A percentile compares a stretch with the other conserved stretches of the same genome.
phyloP scores from a whole-genome alignment of 2,113 vertebrate species.

The Poeciliopsis retropinna region DNA sequence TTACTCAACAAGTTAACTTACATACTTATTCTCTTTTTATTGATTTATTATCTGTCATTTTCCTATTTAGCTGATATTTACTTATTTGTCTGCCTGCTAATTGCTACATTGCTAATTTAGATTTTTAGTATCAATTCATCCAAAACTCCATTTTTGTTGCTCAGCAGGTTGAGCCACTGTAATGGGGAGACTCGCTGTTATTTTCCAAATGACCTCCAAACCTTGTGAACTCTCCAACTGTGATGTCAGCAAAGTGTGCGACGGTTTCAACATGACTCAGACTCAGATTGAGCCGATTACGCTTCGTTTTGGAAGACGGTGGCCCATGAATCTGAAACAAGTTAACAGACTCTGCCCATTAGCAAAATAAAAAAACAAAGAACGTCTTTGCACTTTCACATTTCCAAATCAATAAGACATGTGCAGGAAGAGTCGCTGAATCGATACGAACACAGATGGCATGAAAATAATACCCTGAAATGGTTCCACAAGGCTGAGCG shows the following conservation, averaged over 20 bases:
- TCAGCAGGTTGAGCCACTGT: background rate
- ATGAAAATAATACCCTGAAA: background rate
- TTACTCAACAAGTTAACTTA: background rate
- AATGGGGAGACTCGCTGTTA: background rate
- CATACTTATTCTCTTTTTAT: too few relatives aligned
- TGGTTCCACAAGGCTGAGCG: background rate
- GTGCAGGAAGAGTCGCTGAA: background rate
- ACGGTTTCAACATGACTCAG: background rate
- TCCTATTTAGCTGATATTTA: background rate
- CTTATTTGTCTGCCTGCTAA: background rate
- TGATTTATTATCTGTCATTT: background rate
- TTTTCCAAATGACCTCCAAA: background rate
- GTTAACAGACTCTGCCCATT: background rate
- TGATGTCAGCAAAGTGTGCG: background rate
- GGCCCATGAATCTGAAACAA: background rate
- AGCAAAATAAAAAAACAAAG: background rate
- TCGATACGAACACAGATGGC: background rate
- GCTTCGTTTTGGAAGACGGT: background rate
- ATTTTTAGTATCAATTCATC: background rate
- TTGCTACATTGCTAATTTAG: background rate
- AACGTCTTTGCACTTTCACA: background rate
- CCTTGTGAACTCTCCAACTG: background rate
- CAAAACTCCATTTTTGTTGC: background rate
- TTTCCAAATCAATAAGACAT: conserved; percentile 2
- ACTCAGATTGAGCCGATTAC: background rate